Evolutionary conservation across 2,113 vertebrate genomes (phyloP).

Genomic region (Gorsachius goisagi): DNA sequence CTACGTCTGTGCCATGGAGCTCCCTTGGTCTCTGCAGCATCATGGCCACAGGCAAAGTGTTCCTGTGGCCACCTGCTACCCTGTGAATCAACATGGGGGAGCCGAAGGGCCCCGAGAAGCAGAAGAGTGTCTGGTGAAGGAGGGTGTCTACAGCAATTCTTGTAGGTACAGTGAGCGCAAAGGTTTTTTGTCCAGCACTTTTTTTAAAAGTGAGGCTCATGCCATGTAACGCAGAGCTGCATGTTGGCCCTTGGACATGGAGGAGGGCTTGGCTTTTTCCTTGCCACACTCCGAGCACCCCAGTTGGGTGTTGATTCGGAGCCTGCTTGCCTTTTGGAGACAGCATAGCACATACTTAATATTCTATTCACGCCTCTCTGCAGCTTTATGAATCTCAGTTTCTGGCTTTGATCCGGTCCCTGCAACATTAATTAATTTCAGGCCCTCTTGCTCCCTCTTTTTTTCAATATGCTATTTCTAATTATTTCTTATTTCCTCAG

Average conservation of each 20-base stretch:
- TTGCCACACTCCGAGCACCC: neutral
- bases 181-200: neutral
- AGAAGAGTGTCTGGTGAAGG: neutral
- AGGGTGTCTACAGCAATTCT: neutral
- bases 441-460: neutral
- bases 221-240: neutral
- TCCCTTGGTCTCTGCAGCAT: neutral
- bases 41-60: rapidly evolving
- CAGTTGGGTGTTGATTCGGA: neutral
- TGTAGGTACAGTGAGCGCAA: neutral
- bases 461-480: neutral
- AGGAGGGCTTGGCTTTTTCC: neutral
- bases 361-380: neutral
- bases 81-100: no score
- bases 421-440: neutral
- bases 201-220: neutral
- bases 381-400: neutral
- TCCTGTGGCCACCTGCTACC: neutral
- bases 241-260: neutral
- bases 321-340: neutral
- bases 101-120: neutral
- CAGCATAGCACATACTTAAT: neutral
- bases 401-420: neutral
- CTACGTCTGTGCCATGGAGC: rapidly evolving
- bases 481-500: neutral